phyloP scores from a whole-genome alignment of 1,140 invertebrate species.

The Spodoptera frugiperda region DNA sequence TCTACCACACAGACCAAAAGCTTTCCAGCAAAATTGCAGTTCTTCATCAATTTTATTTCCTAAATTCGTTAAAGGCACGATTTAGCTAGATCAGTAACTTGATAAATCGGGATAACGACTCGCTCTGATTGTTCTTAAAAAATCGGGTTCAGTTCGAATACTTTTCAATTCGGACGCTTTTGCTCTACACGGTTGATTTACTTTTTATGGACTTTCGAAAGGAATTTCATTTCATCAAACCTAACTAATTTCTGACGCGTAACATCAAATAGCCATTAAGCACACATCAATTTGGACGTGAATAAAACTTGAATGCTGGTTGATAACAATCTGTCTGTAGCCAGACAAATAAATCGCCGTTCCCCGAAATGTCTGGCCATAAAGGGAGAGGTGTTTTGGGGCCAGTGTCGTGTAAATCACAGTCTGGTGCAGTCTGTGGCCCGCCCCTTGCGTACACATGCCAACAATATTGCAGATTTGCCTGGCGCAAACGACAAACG shows the following conservation, averaged over 20 bases:
- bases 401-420: constrained; percentile 58
- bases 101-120: constrained; percentile 13
- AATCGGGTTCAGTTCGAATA: neutral
- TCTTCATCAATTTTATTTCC: neutral
- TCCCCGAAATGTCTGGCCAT: constrained; percentile 63
- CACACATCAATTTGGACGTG: constrained; percentile 9
- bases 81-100: constrained; percentile 18
- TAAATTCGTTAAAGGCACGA: neutral
- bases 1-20: no score
- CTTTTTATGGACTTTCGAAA: neutral
- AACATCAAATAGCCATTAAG: constrained; percentile 22
- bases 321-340: constrained; percentile 56
- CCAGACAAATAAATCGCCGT: constrained; percentile 73
- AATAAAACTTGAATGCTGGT: constrained; percentile 21
- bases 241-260: constrained; percentile 20
- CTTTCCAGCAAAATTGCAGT: no score
- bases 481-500: constrained; percentile 16
- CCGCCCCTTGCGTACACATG: constrained; percentile 30
- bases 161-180: constrained; percentile 9
- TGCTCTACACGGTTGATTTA: neutral
- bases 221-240: constrained; percentile 2
- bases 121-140: neutral
- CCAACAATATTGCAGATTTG: constrained; percentile 35
- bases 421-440: constrained; percentile 43
- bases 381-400: constrained; percentile 60